Evolutionary conservation across 2,888 invertebrate genomes (phyloP), one percentile per base, ranked within the genome.

Genomic region (Endotricha flammealis): DNA sequence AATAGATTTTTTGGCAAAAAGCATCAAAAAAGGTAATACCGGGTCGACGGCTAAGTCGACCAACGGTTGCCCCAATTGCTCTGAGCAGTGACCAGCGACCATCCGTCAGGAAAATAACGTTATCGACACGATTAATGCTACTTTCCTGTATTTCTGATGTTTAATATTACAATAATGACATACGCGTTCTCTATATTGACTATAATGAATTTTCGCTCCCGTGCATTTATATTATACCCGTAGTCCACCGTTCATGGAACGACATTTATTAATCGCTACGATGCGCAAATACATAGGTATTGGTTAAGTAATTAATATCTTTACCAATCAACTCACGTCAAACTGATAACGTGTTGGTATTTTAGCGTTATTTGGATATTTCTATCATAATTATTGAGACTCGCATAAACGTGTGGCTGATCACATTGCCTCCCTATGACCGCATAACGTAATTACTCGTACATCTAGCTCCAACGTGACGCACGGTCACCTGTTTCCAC

Each of bases 1-100:
- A 78, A 83, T 79, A 80, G 72, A 69, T 68, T 79, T 78, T 77
- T 72, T 57, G 73, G 64, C 68, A 81, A 85, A 85, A 85, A 79
- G 64, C 68, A 66, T 73, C 69, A 75, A 79, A 83, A 64, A 83
- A 78, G 73, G 73, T 66, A 73, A 72, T 65, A 70, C 62, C 70
- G 49, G 72, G 72, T 72, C 70, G 70, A 36, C 64, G 64, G 64
- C 68, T 69, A 70, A 70, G 64, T 66, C 77, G 72, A 63, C 60
- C 73, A 86, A 83, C 82, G 81, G 83, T 81, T 61, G 83, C 56
- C 70, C 80, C 68, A 71, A 75, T 78, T 70, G 64, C 59, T 65
- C 57, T 53, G 58, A 62, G 48, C 48, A 46, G 48, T 62, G 64
- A 55, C 57, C 59, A 62, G 50, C 41, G 20, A 23, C 34, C 35